Percentiles rank a stretch among this genome's conserved stretches.
These are phyloP conservation scores for Plecturocebus donacophilus DNA, from an alignment of 2,113 vertebrate species.

Conservation along the genomic window DNA sequence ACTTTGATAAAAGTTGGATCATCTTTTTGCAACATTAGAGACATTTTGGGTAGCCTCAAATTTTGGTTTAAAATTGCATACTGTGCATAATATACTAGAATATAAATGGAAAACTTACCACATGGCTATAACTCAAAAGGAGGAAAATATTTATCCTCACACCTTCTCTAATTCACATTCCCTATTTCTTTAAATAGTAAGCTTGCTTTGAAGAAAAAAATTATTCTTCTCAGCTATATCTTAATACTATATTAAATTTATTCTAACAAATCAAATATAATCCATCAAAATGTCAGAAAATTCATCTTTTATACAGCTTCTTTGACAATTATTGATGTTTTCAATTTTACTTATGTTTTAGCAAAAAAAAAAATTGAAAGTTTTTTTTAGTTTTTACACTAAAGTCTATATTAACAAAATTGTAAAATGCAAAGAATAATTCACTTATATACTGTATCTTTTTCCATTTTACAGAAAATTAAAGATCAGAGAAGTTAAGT, in stretches of 20 bases:
- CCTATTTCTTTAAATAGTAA: neutral
- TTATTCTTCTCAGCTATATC: neutral
- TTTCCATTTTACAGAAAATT: neutral
- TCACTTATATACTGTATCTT: neutral
- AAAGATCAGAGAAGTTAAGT: neutral
- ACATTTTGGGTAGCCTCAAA: neutral
- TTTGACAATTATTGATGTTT: neutral
- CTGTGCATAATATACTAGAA: neutral
- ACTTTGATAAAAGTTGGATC: neutral
- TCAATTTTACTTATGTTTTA: conserved; percentile 20
- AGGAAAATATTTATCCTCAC: neutral
- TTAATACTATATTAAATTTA: neutral
- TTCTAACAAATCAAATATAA: neutral
- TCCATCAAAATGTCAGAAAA: neutral
- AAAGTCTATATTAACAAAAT: conserved; percentile 19
- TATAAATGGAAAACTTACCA: neutral
- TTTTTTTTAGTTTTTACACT: neutral
- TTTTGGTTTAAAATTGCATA: neutral
- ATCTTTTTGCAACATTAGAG: neutral
- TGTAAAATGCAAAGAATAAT: neutral
- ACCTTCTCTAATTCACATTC: neutral
- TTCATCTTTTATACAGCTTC: neutral
- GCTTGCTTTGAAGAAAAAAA: neutral
- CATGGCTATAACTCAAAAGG: neutral
- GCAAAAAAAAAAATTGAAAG: neutral